These are phyloP conservation scores for Aphelocoma californica DNA, from an alignment of 2,797 vertebrate genomes.

Conservation along the genomic window DNA sequence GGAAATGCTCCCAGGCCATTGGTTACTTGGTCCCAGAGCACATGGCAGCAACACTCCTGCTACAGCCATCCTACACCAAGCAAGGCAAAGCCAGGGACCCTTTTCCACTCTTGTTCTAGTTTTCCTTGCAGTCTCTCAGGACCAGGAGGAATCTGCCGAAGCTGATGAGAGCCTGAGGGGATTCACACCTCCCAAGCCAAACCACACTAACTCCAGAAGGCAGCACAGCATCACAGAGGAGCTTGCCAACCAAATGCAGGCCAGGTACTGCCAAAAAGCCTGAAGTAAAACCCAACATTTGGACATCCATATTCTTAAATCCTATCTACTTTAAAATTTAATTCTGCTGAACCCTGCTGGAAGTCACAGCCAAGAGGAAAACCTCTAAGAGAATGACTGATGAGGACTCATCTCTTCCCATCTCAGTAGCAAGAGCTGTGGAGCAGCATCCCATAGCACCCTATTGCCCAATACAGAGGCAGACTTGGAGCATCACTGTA, in stretches of 20 bases:
- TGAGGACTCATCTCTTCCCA: not conserved
- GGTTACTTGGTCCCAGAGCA: not conserved
- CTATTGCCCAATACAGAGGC: not conserved
- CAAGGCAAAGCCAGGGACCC: not conserved
- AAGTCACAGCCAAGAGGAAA: slow-evolving; percentile 38
- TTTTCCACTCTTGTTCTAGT: not conserved
- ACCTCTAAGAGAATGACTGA: not conserved
- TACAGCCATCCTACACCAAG: fast-evolving
- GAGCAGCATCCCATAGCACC: not conserved
- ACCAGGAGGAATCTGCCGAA: not conserved
- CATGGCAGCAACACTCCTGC: fast-evolving
- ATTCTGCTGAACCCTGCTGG: slow-evolving; percentile 11
- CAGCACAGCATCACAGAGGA: not conserved
- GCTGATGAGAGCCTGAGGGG: not conserved
- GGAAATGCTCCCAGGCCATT: not conserved
- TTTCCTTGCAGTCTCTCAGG: not conserved
- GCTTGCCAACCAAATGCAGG: slow-evolving; percentile 18
- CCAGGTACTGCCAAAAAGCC: slow-evolving; percentile 55
- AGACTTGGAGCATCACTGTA: not conserved
- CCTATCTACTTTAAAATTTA: not conserved
- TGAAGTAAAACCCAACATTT: slow-evolving; percentile 54
- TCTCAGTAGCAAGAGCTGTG: not conserved
- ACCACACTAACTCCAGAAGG: not conserved
- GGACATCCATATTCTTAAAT: slow-evolving; percentile 57
- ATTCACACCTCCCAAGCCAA: slow-evolving; percentile 36